Evolutionary conservation across 2,888 invertebrate species (phyloP), one percentile per base, ranked within the genome.

Genomic region (Cepaea hortensis): DNA sequence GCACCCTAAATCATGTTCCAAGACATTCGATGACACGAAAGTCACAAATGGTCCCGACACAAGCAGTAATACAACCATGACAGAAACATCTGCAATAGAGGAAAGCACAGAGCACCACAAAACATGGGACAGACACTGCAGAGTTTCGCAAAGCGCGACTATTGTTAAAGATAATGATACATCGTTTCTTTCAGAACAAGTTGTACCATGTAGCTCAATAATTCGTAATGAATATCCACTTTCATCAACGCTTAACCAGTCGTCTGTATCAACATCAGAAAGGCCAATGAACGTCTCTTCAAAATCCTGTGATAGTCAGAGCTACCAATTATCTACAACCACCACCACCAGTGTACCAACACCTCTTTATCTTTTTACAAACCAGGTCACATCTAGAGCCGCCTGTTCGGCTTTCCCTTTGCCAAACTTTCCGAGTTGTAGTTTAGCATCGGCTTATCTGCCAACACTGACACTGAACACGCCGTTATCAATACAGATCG

Each of bases 401-500:
- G n/a, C 84, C 7, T 55, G 61, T 75, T 11, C 76, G 3, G 65
- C 20, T 0, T 50, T 46, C 23, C 20, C 76, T 15, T 7, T 46
- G 20, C 0, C 62, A 3, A 55, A 55, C 35, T 3, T 61, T n/a
- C 35, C 75, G 18, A 23, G 5, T 15, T 80, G 35, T 35, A 82
- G 35, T 23, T 46, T 70, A 1, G 7, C 82, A 11, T n/a, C 72
- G 13, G n/a, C 65, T 5, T 55, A 50, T 20, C 77, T 62, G 7
- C 65, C 76, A n/a, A 15, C 79, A 6, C n/a, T 72, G 23, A 79
- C 70, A 1, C 18, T 85, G 15, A 80, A 79, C 35, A 85, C 75
- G 13, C 85, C 85, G 1, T 35, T 85, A 55, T 85, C 85, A 18
- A 85, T 85, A 13, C 85, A 79, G 35, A 85, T 85, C n/a, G 50